phyloP scores from a whole-genome alignment of 2,797 vertebrate genomes.

The Dallia pectoralis region DNA sequence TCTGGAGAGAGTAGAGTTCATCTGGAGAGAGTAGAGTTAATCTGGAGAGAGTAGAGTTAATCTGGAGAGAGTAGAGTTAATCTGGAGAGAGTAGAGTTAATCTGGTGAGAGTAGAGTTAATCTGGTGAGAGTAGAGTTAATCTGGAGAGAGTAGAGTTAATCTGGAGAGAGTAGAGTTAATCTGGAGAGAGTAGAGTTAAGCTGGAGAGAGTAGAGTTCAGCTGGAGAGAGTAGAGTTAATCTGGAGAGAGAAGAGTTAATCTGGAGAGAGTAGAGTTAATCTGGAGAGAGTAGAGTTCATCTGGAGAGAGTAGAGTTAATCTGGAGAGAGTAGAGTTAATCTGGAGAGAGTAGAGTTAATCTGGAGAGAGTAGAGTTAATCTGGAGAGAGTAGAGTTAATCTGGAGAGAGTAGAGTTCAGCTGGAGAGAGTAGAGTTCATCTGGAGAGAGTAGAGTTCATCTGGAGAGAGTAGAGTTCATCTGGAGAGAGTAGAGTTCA shows the following conservation, averaged over 20 bases:
- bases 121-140: too few species aligned
- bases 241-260: constrained; percentile 34
- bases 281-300: too few species aligned
- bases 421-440: constrained; percentile 30
- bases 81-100: constrained; percentile 29
- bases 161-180: constrained; percentile 34
- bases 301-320: constrained; percentile 29
- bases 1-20: constrained; percentile 29
- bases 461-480: constrained; percentile 29
- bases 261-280: constrained; percentile 29
- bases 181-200: constrained; percentile 29
- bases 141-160: constrained; percentile 29
- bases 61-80: constrained; percentile 34
- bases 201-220: too few species aligned
- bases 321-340: constrained; percentile 34
- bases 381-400: constrained; percentile 29
- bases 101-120: too few species aligned
- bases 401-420: too few species aligned
- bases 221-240: constrained; percentile 30
- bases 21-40: constrained; percentile 34
- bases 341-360: constrained; percentile 29
- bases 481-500: too few species aligned
- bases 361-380: constrained; percentile 34
- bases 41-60: constrained; percentile 29
- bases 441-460: too few species aligned